phyloP scores from a whole-genome alignment of 2,113 vertebrate species.

The Acanthochromis polyacanthus region DNA sequence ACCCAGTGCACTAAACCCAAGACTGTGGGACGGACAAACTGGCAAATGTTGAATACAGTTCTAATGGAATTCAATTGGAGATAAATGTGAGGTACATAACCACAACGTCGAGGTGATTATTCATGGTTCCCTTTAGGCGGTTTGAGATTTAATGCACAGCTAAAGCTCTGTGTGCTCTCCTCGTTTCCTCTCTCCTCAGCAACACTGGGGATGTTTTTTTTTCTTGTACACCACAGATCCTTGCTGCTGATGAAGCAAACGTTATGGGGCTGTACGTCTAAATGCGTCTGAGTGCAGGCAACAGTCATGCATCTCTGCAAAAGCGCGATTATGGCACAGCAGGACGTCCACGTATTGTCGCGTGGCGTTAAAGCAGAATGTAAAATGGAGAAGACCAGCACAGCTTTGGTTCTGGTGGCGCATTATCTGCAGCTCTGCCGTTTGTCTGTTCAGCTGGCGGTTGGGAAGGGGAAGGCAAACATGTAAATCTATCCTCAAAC shows the following conservation, averaged over 20 bases:
- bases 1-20: conserved; percentile 29
- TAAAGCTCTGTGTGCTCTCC: not conserved
- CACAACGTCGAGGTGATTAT: conserved; percentile 35
- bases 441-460: conserved; percentile 57
- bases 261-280: conserved; percentile 8
- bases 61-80: conserved; percentile 57
- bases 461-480: conserved; percentile 35
- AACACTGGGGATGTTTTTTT: conserved; percentile 12
- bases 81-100: conserved; percentile 29
- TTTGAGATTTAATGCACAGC: conserved; percentile 20
- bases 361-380: conserved; percentile 3
- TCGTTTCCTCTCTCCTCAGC: conserved; percentile 6
- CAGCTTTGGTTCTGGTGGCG: conserved; percentile 13
- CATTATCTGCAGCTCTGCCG: conserved; percentile 34
- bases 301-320: not conserved
- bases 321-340: conserved; percentile 4
- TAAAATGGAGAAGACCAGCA: not conserved
- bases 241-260: conserved; percentile 42
- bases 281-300: not conserved
- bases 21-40: conserved; percentile 10
- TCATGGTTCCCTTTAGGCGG: conserved; percentile 23
- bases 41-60: not conserved
- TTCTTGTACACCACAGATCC: conserved; percentile 41
- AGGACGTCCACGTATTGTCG: not conserved
- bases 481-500: conserved; percentile 51